Evolutionary conservation across 2,113 vertebrate genomes (phyloP).

Genomic region (Laticauda laticaudata): DNA sequence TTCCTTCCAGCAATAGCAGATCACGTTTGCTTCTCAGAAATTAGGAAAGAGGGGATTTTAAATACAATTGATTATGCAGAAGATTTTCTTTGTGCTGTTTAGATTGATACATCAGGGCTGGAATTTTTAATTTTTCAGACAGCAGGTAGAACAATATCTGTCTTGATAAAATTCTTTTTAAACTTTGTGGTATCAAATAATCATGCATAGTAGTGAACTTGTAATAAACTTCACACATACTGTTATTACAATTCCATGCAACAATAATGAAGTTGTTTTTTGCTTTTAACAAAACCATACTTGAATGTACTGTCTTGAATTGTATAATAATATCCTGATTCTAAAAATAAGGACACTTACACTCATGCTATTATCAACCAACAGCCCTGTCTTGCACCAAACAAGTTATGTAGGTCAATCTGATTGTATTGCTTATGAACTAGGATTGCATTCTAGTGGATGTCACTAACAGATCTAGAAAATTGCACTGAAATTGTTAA

Average conservation of each 20-base stretch:
- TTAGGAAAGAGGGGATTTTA: not conserved
- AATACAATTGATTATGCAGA: not conserved
- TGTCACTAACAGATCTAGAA: not conserved
- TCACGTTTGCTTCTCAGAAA: conserved; percentile 25
- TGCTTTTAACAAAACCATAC: not conserved
- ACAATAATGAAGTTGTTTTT: not conserved
- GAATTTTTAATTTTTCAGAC: not conserved
- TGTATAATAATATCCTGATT: not conserved
- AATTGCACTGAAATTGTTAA: not conserved
- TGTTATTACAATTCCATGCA: not conserved
- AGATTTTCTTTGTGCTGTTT: not conserved
- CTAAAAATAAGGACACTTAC: not conserved
- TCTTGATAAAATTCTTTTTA: not conserved
- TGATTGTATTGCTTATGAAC: not conserved
- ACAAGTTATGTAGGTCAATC: not conserved
- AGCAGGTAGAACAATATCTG: not conserved
- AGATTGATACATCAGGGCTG: not conserved
- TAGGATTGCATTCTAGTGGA: not conserved
- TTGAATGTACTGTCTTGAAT: not conserved
- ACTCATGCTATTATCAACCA: not conserved
- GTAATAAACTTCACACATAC: not conserved
- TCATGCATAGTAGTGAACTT: not conserved
- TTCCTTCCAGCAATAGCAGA: not conserved
- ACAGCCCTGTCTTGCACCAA: not conserved
- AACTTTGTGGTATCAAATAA: not conserved